Conservation (phyloP, 2,888 invertebrate genomes). For the Argyresthia goedartella region DNA sequence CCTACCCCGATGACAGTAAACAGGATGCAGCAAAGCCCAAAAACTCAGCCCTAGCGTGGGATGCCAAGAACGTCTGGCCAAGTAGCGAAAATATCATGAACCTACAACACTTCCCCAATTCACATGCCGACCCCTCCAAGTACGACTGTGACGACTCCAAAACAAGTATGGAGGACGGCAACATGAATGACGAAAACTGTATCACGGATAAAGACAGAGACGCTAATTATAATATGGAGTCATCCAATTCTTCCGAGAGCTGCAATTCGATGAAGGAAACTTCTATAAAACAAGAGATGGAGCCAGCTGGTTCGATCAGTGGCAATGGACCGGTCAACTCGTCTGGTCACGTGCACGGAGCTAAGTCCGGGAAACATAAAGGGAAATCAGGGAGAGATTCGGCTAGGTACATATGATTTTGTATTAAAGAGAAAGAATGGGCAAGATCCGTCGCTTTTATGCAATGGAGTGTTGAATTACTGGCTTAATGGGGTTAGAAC, state of each 20-base stretch:
- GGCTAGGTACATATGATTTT: slow-evolving; percentile 39
- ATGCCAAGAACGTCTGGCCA: slow-evolving; percentile 49
- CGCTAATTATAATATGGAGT: slow-evolving; percentile 62
- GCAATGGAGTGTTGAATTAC: no score
- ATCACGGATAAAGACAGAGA: slow-evolving; percentile 61
- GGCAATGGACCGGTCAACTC: slow-evolving; percentile 33
- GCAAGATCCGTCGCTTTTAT: no score
- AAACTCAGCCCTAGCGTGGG: slow-evolving; percentile 61
- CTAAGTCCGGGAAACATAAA: slow-evolving; percentile 44
- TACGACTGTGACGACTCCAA: slow-evolving; percentile 61
- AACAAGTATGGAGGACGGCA: slow-evolving; percentile 59
- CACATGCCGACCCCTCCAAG: slow-evolving; percentile 44
- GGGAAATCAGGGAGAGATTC: slow-evolving; percentile 52
- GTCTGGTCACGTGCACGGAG: no score
- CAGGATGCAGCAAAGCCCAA: slow-evolving; percentile 61
- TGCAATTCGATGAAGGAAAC: slow-evolving; percentile 59
- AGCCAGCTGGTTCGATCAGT: slow-evolving; percentile 36
- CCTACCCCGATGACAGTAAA: slow-evolving; percentile 55
- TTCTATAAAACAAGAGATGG: slow-evolving; percentile 37
- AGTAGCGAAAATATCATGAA: slow-evolving; percentile 49
- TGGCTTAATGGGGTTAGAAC: no score
- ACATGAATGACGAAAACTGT: slow-evolving; percentile 58
- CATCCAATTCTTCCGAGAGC: slow-evolving; percentile 62
- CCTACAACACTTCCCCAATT: no score
- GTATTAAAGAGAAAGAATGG: no score